Evolutionary conservation across 2,113 vertebrate genomes (phyloP).

Genomic region (Lasiurus cinereus): DNA sequence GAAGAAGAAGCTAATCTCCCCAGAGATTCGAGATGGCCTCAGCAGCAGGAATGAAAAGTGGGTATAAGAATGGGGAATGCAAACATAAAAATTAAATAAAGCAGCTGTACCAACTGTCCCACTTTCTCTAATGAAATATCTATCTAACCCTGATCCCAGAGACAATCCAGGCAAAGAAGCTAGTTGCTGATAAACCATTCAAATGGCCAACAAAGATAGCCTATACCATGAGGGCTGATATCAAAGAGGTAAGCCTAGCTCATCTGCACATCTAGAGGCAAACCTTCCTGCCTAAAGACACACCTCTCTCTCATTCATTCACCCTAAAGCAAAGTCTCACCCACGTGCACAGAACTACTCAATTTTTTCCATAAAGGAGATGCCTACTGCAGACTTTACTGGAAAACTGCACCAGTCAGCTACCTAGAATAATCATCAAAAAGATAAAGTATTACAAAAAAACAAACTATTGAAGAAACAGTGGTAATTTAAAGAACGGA

Average conservation of each 20-base stretch:
- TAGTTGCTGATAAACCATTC: neutral
- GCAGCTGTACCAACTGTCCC: neutral
- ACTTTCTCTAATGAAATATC: slow-evolving; percentile 6
- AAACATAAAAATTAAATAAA: slow-evolving; percentile 5
- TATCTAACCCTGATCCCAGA: slow-evolving; percentile 9
- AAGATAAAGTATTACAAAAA: neutral
- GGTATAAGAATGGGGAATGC: neutral
- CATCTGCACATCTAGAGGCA: neutral
- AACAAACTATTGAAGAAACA: neutral
- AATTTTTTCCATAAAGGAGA: neutral
- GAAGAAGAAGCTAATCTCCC: neutral
- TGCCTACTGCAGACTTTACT: neutral
- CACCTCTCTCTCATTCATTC: neutral
- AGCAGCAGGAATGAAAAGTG: neutral
- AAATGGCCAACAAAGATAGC: neutral
- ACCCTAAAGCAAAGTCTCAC: neutral
- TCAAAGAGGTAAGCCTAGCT: neutral
- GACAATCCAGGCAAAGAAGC: neutral
- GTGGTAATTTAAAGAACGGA: neutral
- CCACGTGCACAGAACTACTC: neutral
- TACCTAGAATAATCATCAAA: neutral
- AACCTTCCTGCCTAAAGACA: neutral
- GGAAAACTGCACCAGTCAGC: neutral
- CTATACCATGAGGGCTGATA: neutral
- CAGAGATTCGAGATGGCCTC: neutral